A percentile compares a stretch with the other conserved stretches of the same genome.
Evolutionary conservation across 2,797 vertebrate species (phyloP).

Genomic region (Tenualosa thibaudeaui): DNA sequence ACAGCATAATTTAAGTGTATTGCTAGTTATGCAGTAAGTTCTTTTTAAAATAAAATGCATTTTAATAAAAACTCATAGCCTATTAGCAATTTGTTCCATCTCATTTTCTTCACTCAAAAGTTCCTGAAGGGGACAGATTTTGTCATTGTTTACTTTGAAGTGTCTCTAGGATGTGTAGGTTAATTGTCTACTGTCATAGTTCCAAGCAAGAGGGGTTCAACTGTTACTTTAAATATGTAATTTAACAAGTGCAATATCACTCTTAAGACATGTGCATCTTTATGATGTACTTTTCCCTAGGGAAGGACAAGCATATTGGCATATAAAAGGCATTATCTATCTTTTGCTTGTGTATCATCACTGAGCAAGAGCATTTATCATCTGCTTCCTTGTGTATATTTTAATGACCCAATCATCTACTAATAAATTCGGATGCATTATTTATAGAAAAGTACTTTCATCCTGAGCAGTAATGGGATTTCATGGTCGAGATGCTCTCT

Average conservation of each 20-base stretch:
- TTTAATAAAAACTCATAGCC: conserved; percentile 43
- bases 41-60: conserved; percentile 60
- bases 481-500: background rate
- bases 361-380: background rate
- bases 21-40: conserved; percentile 51
- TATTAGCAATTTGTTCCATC: background rate
- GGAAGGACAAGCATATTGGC: background rate
- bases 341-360: background rate
- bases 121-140: background rate
- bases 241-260: background rate
- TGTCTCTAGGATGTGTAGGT: background rate
- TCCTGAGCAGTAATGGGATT: background rate
- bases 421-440: background rate
- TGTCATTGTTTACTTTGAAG: background rate
- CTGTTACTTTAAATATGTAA: too few relatives aligned
- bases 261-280: background rate
- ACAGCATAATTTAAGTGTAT: conserved; percentile 54
- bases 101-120: background rate
- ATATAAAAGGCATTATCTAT: background rate
- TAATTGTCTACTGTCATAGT: background rate
- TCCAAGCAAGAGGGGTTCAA: background rate
- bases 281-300: background rate
- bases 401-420: conserved; percentile 3
- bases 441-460: conserved; percentile 6
- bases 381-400: background rate